phyloP scores from a whole-genome alignment of 2,888 invertebrate species.

The Diplazon laetatorius region DNA sequence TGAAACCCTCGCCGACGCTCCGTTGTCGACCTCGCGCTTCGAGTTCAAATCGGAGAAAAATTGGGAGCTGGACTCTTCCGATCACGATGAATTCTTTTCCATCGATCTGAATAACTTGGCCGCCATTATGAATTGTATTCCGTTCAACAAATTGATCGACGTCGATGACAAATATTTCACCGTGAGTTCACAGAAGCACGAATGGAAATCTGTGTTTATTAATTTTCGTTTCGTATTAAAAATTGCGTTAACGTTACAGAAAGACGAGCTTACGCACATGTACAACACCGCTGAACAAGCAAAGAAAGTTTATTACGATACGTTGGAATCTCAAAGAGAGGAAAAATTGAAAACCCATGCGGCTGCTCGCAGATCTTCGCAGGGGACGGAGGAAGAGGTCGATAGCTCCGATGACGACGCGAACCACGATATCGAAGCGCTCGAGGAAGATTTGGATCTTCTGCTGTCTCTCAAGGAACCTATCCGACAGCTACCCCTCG shows the following conservation, averaged over 20 bases:
- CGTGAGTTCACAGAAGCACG: conserved; percentile 75
- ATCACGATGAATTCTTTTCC: conserved; percentile 81
- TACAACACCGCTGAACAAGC: conserved; percentile 67
- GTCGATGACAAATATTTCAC: conserved; percentile 81
- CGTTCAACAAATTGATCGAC: conserved; percentile 82
- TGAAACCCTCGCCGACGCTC: conserved; percentile 78
- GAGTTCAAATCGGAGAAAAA: conserved; percentile 82
- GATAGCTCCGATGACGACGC: background rate
- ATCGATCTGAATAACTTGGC: conserved; percentile 81
- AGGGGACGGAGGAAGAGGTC: background rate
- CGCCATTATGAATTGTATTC: conserved; percentile 82
- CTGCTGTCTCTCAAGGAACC: conserved; percentile 76
- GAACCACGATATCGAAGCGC: conserved; percentile 26
- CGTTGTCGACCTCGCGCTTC: conserved; percentile 80
- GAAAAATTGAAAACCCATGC: background rate
- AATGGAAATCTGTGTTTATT: conserved; percentile 43
- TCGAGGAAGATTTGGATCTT: conserved; percentile 76
- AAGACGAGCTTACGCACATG: conserved; percentile 73
- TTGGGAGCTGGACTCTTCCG: conserved; percentile 80
- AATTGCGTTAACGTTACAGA: conserved; percentile 66
- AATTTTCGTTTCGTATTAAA: no score
- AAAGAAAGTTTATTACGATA: conserved; percentile 52
- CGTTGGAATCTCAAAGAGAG: conserved; percentile 31
- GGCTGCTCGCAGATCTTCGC: background rate
- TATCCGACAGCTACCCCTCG: conserved; percentile 54